These are phyloP conservation scores for Reticulitermes speratus DNA, from an alignment of 1,140 invertebrate genomes.

Conservation along the genomic window DNA sequence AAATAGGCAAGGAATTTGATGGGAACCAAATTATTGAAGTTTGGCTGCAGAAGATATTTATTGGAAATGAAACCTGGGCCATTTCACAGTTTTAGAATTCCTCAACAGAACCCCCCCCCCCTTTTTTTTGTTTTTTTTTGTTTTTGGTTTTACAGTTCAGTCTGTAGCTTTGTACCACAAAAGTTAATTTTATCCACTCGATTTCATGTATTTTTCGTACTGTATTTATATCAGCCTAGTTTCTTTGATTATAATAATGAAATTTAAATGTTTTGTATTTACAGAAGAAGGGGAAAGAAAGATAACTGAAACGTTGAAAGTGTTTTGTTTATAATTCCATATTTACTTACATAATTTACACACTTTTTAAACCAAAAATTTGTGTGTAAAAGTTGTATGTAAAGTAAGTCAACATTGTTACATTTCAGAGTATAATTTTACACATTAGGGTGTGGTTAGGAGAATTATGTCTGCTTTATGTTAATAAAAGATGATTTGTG, in stretches of 20 bases:
- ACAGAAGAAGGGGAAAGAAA: conserved; percentile 5
- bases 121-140: neutral
- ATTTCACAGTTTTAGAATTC: neutral
- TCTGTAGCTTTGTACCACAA: neutral
- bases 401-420: too few species aligned
- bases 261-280: conserved; percentile 18
- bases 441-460: too few species aligned
- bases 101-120: neutral
- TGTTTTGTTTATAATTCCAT: neutral
- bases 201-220: neutral
- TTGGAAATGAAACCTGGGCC: neutral
- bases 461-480: too few species aligned
- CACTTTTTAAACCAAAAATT: too few species aligned
- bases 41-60: neutral
- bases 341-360: too few species aligned
- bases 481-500: too few species aligned
- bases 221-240: neutral
- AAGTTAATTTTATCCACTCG: conserved; percentile 1
- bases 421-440: too few species aligned
- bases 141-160: too few species aligned
- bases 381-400: too few species aligned
- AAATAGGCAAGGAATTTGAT: neutral
- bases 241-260: neutral
- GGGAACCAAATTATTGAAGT: neutral
- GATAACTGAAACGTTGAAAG: neutral